These are phyloP conservation scores for Palythoa grandis DNA, from an alignment of 92 coral and sea anemone genomes.

Conservation along the genomic window DNA sequence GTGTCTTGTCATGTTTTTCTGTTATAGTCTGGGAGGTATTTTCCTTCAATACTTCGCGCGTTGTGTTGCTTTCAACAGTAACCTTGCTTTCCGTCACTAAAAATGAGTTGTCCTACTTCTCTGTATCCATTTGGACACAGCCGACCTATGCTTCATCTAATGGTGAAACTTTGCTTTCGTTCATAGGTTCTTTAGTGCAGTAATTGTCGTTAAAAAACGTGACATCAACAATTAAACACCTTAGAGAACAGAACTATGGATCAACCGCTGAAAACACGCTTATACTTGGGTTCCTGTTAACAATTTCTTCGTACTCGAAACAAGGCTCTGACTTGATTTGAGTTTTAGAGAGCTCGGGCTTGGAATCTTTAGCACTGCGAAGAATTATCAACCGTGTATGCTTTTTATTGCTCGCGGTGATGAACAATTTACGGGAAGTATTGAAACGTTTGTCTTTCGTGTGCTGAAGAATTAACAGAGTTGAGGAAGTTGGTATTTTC, in stretches of 20 bases:
- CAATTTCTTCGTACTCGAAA: constrained; percentile 22
- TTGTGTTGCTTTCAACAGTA: too few species aligned
- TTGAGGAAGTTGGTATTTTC: neutral
- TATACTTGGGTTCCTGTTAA: constrained; percentile 30
- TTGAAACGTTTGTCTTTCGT: constrained; percentile 14
- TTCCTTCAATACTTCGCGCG: too few species aligned
- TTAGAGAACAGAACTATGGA: constrained; percentile 36
- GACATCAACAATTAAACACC: constrained; percentile 53
- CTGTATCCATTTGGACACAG: too few species aligned
- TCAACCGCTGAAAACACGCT: constrained; percentile 55
- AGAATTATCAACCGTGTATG: constrained; percentile 40
- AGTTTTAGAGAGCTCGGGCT: neutral
- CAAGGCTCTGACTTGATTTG: constrained; percentile 37
- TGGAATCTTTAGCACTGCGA: constrained; percentile 40
- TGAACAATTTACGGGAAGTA: neutral
- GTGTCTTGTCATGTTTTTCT: too few species aligned
- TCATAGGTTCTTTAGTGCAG: neutral
- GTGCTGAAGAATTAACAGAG: constrained; percentile 21
- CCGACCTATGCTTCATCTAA: too few species aligned
- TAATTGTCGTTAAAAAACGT: neutral
- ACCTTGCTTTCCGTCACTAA: too few species aligned
- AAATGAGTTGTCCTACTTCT: too few species aligned
- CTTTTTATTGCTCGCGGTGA: neutral
- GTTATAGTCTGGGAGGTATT: too few species aligned
- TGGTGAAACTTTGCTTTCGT: neutral